Conservation (phyloP, 2,797 vertebrate genomes). For the Stomatorhinus walkeri region DNA sequence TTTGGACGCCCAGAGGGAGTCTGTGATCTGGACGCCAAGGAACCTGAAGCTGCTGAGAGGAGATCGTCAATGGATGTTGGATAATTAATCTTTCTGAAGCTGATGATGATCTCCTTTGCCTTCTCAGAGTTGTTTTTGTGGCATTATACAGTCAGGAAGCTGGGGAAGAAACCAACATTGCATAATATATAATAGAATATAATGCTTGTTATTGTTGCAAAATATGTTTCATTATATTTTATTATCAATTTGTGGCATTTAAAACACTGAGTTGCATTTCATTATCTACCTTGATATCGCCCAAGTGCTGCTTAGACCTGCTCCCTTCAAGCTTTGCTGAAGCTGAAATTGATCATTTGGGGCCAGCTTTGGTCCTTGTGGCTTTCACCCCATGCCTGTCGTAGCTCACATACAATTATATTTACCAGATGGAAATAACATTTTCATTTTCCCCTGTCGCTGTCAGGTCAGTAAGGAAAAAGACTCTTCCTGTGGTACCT, state of each 20-base stretch:
- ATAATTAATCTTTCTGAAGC: not conserved
- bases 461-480: not conserved
- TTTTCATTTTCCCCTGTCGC: not conserved
- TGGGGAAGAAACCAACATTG: not conserved
- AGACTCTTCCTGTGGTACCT: not conserved
- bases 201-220: too few relatives aligned
- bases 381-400: not conserved
- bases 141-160: not conserved
- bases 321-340: not conserved
- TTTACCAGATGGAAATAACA: not conserved
- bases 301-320: not conserved
- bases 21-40: not conserved
- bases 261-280: not conserved
- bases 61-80: not conserved
- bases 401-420: not conserved
- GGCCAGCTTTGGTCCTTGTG: not conserved
- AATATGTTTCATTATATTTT: not conserved
- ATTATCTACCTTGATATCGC: not conserved
- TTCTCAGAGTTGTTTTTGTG: not conserved
- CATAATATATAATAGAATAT: constrained; percentile 2
- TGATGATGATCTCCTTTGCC: not conserved
- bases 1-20: too few relatives aligned
- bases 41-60: not conserved
- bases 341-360: not conserved
- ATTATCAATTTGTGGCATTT: not conserved